phyloP scores from a whole-genome alignment of 2,888 invertebrate species.

The Oscheius sp. region DNA sequence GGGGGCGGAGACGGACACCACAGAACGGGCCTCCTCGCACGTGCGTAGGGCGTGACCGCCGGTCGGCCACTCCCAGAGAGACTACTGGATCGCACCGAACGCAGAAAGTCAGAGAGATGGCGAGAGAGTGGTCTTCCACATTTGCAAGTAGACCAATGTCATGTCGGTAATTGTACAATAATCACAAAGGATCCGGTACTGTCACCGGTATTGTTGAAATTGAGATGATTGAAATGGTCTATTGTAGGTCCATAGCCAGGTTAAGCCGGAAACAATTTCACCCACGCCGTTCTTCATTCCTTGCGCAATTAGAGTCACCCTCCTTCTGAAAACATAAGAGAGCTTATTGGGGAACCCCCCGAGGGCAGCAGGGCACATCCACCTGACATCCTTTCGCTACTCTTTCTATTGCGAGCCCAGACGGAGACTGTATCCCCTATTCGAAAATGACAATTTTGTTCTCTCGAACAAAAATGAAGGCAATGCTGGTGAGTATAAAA shows the following conservation, averaged over 20 bases:
- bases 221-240: too few relatives aligned
- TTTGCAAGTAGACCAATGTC: constrained; percentile 2
- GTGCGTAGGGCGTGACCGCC: constrained; percentile 24
- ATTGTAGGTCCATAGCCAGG: too few relatives aligned
- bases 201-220: too few relatives aligned
- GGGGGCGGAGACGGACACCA: constrained; percentile 29
- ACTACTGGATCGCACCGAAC: constrained; percentile 7
- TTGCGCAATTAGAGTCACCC: neutral
- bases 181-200: neutral
- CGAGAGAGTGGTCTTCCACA: constrained; percentile 8
- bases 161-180: constrained; percentile 12
- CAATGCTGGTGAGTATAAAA: too few relatives aligned
- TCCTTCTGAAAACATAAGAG: neutral
- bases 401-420: too few relatives aligned
- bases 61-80: constrained; percentile 22
- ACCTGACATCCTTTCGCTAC: too few relatives aligned
- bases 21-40: constrained; percentile 23
- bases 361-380: too few relatives aligned
- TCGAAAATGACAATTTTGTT: neutral
- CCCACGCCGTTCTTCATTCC: neutral
- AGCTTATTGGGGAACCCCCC: neutral
- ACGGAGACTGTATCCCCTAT: too few relatives aligned
- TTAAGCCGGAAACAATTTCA: neutral
- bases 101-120: constrained; percentile 23
- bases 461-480: neutral